A percentile compares a stretch with the other conserved stretches of the same genome.
Conservation (phyloP, 2,113 vertebrate species). For the Dascyllus trimaculatus region DNA sequence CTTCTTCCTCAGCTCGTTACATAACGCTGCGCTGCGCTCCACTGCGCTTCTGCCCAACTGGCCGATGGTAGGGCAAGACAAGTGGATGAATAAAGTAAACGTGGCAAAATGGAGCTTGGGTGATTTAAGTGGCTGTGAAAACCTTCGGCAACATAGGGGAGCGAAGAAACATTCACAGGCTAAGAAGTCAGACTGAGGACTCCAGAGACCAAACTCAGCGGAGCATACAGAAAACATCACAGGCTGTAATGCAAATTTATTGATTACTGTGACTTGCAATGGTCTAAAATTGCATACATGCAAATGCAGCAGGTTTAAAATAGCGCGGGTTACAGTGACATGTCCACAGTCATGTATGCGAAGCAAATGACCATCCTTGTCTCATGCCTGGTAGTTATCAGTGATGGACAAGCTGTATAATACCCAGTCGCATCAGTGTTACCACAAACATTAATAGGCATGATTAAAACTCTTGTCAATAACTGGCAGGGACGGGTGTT, state of each 20-base stretch:
- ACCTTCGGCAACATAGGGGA: slow-evolving; percentile 43
- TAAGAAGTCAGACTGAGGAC: slow-evolving; percentile 20
- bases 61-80: slow-evolving; percentile 61
- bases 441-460: slow-evolving; percentile 58
- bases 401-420: slow-evolving; percentile 58
- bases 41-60: slow-evolving; percentile 64
- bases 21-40: slow-evolving; percentile 74
- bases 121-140: slow-evolving; percentile 72
- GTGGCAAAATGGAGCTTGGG: slow-evolving; percentile 69
- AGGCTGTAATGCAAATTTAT: neutral
- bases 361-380: slow-evolving; percentile 6
- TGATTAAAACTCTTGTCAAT: slow-evolving; percentile 70
- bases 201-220: slow-evolving; percentile 24
- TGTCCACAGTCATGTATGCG: neutral
- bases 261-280: slow-evolving; percentile 1
- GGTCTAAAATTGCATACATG: slow-evolving; percentile 6
- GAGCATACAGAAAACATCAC: slow-evolving; percentile 8
- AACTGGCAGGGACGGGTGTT: slow-evolving; percentile 54
- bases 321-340: neutral
- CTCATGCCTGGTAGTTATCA: slow-evolving; percentile 40
- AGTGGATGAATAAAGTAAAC: slow-evolving; percentile 67
- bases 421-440: slow-evolving; percentile 55
- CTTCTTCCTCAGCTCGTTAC: slow-evolving; percentile 69
- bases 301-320: neutral
- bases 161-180: slow-evolving; percentile 9